Base-by-base conservation (phyloP, 1,140 invertebrate species). In the Paramacrobiotus metropolitanus region DNA sequence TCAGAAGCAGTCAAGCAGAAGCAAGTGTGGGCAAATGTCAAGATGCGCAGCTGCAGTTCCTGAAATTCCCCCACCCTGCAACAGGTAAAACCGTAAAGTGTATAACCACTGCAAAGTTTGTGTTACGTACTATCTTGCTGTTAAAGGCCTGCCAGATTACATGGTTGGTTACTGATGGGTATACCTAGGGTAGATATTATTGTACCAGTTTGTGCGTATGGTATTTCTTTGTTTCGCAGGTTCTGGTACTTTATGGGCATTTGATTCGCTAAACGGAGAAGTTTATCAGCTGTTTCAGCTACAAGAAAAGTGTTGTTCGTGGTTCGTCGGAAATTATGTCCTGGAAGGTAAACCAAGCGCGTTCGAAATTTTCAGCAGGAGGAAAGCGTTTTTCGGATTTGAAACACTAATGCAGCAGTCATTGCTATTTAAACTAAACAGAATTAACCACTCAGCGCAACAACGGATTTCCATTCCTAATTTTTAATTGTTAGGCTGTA, bases 291-390 rank as follows among this genome's bases (percentile, higher is more conserved):
- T 55, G 15, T 20, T 15, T n/a, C 48, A 55, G 4, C 9, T 55
- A 24, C 15, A 55, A 15, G 48, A 55, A 28, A 55, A 55, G 24
- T 55, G 15, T 4, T 24, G 48, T 9, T 55, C 48, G 48, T 55
- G 48, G 48, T 55, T 55, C 24, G 48, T 55, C 24, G 48, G 48
- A 4, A 55, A 55, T 24, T 55, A 55, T 24, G 48, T 55, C 24
- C 9, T 55, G 48, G 48, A 55, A 55, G 34, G 34, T 40, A 40
- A n/a, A 40, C n/a, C n/a, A n/a, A n/a, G n/a, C 9, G 34, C 34
- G 34, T 40, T n/a, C 9, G 9, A 15, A 40, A 40, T 40, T 40
- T 40, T 40, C 9, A 15, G 34, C n/a, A n/a, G n/a, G n/a, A n/a
- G n/a, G n/a, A n/a, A n/a, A n/a, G n/a, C n/a, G n/a, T n/a, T n/a